Evolutionary conservation across 1,140 invertebrate species (phyloP).

Genomic region (Ceratosolen solmsi): DNA sequence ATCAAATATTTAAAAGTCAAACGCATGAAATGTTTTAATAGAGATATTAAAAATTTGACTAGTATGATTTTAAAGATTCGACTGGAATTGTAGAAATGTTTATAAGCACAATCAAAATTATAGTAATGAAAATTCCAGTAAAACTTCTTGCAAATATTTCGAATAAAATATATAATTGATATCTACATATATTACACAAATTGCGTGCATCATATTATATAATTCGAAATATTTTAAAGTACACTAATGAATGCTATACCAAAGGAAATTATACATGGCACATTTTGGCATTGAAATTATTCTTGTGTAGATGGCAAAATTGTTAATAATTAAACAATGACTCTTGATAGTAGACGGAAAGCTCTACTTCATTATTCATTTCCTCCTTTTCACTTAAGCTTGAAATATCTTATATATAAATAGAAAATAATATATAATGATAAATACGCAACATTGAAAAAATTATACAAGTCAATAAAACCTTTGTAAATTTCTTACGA

Average conservation of each 20-base stretch:
- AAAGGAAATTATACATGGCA: conserved; percentile 65
- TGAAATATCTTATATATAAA: conserved; percentile 29
- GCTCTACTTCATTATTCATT: conserved; percentile 19
- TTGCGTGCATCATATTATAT: neutral
- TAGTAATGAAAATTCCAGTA: neutral
- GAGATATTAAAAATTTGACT: no score
- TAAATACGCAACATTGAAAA: conserved; percentile 16
- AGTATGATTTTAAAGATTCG: no score
- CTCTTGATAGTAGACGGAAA: conserved; percentile 24
- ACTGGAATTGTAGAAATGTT: no score
- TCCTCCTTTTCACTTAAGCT: conserved; percentile 23
- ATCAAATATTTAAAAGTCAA: no score
- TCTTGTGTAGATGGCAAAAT: conserved; percentile 53
- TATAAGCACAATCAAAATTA: no score
- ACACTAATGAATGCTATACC: conserved; percentile 47
- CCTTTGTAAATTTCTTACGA: conserved; percentile 18
- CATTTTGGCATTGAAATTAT: conserved; percentile 65
- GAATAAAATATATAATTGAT: neutral
- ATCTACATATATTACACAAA: neutral
- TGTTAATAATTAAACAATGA: conserved; percentile 40
- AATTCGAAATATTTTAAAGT: neutral
- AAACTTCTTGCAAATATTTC: neutral
- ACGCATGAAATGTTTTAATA: no score
- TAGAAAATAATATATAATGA: no score
- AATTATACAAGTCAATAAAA: conserved; percentile 6